phyloP scores from a whole-genome alignment of 2,113 vertebrate species.

The Hyperopisus bebe region DNA sequence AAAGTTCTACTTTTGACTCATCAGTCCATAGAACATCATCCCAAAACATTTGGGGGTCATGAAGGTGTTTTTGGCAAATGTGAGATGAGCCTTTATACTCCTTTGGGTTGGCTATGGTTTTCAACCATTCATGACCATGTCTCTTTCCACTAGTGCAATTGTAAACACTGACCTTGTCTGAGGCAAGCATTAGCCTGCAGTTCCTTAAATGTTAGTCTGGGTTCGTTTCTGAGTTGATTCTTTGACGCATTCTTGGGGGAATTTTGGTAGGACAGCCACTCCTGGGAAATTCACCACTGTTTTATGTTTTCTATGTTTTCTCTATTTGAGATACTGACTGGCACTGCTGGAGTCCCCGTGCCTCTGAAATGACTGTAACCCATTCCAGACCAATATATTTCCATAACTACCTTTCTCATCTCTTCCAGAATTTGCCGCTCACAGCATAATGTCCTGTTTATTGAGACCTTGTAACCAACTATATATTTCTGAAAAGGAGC shows the following conservation, averaged over 20 bases:
- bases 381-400: neutral
- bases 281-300: neutral
- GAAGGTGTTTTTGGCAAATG: neutral
- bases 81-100: neutral
- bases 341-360: neutral
- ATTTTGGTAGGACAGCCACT: neutral
- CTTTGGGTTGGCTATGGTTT: neutral
- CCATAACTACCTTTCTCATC: neutral
- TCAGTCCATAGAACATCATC: neutral
- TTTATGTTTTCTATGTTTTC: neutral
- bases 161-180: neutral
- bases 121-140: neutral
- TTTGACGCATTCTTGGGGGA: neutral
- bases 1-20: neutral
- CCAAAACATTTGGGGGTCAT: neutral
- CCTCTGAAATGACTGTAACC: neutral
- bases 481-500: neutral
- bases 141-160: neutral
- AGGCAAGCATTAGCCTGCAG: neutral
- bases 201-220: neutral
- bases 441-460: neutral
- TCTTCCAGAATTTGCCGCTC: neutral
- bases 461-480: neutral
- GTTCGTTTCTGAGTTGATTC: neutral
- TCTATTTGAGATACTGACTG: neutral